A percentile compares a stretch with the other conserved stretches of the same genome.
Conservation (phyloP, 2,113 vertebrate genomes). For the Microtus pennsylvanicus region DNA sequence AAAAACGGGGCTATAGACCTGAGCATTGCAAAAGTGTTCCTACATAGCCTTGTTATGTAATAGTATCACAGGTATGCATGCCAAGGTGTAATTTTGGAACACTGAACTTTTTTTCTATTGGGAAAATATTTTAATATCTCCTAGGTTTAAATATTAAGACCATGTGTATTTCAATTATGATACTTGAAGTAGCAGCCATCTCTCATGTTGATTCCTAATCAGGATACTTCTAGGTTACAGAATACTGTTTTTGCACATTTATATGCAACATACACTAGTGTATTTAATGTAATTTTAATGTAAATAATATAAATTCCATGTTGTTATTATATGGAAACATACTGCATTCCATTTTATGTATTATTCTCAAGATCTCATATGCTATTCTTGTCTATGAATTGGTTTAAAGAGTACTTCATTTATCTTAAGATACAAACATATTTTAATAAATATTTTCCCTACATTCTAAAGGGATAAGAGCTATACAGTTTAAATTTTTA, state of each 20-base stretch:
- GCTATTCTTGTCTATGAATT: neutral
- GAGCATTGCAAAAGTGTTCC: neutral
- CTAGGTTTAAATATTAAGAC: slow-evolving; percentile 6
- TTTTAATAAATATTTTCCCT: slow-evolving; percentile 7
- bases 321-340: slow-evolving; percentile 12
- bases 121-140: slow-evolving; percentile 4
- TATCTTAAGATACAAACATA: neutral
- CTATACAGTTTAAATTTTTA: neutral
- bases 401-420: neutral
- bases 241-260: slow-evolving; percentile 9
- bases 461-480: neutral
- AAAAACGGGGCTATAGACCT: neutral
- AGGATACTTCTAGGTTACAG: neutral
- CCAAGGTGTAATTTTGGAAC: neutral
- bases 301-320: neutral
- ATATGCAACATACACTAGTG: neutral
- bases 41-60: neutral
- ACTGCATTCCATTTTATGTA: neutral
- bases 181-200: neutral
- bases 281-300: neutral
- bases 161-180: neutral
- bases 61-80: neutral
- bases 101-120: neutral
- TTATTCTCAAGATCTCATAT: neutral
- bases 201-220: slow-evolving; percentile 12